These are phyloP conservation scores for Drosophila insularis DNA, from an alignment of 1,140 invertebrate genomes.

Conservation along the genomic window DNA sequence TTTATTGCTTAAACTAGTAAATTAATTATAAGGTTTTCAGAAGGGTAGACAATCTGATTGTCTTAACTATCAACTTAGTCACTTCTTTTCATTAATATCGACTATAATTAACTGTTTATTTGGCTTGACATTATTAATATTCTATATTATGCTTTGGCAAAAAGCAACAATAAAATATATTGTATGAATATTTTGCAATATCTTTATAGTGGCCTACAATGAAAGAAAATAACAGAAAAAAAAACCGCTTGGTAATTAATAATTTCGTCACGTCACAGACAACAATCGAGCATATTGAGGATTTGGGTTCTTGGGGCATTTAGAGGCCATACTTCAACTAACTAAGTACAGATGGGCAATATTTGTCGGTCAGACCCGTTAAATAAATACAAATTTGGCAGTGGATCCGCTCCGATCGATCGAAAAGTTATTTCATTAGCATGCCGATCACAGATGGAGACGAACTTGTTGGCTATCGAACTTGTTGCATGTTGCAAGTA, in stretches of 20 bases:
- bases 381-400: constrained; percentile 55
- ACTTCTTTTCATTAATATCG: not conserved
- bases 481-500: constrained; percentile 12
- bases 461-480: constrained; percentile 24
- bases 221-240: constrained; percentile 12
- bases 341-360: constrained; percentile 21
- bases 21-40: too few relatives aligned
- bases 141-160: constrained; percentile 17
- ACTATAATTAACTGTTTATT: not conserved
- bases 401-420: constrained; percentile 20
- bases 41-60: too few relatives aligned
- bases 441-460: constrained; percentile 21
- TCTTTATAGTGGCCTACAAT: constrained; percentile 44
- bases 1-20: too few relatives aligned
- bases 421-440: constrained; percentile 30
- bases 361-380: constrained; percentile 35
- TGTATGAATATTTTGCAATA: constrained; percentile 37
- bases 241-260: constrained; percentile 38
- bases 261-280: constrained; percentile 45
- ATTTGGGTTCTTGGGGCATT: constrained; percentile 51
- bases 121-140: constrained; percentile 32
- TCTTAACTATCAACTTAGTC: too few relatives aligned
- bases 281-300: constrained; percentile 20
- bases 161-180: not conserved
- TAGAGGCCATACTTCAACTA: constrained; percentile 33